Evolutionary conservation across 2,888 invertebrate species (phyloP), one percentile per base, ranked within the genome.

Genomic region (Cryptocephalus primarius): DNA sequence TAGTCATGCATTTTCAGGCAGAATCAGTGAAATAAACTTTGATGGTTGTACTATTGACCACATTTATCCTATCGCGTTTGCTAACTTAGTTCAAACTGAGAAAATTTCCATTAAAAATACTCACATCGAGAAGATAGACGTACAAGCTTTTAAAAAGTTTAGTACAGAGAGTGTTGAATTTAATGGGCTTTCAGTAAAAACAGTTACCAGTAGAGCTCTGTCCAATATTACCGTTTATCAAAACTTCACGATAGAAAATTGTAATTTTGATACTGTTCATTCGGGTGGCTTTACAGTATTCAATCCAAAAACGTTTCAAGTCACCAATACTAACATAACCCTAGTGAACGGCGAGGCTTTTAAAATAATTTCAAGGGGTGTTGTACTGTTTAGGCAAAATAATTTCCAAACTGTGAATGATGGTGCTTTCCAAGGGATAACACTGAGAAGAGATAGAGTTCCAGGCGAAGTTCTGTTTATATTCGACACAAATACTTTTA

Each of bases 71-170:
- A 87, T 83, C 65, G 84, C 86, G 0, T 85, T 89, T 63, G 82
- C 84, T 49, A 85, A 83, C 64, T 75, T 87, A 39, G 45, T 57
- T 6, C 64, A 65, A 49, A 62, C 56, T 10, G 77, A 81, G 56
- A 76, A 73, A 43, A 74, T 88, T 48, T 77, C 78, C 53, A 70
- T 89, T 52, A 73, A 72, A 33, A 75, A 82, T 56, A 80, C 82
- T 47, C 64, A 65, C 2, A 73, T 85, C 40, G 72, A 76, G 39
- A 75, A 72, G 42, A 75, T 87, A 41, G 81, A 83, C 55, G 76
- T 76, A 38, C 80, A 88, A 69, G 79, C 86, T 2, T 87, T 89
- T 60, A 89, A 88, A 61, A 86, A 86, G 68, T 86, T 89, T 61
- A 77, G 80, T 31, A 78, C 83, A 0, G 75, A 77, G 33, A 77